phyloP scores from a whole-genome alignment of 2,797 vertebrate species.

The Megaceryle alcyon region DNA sequence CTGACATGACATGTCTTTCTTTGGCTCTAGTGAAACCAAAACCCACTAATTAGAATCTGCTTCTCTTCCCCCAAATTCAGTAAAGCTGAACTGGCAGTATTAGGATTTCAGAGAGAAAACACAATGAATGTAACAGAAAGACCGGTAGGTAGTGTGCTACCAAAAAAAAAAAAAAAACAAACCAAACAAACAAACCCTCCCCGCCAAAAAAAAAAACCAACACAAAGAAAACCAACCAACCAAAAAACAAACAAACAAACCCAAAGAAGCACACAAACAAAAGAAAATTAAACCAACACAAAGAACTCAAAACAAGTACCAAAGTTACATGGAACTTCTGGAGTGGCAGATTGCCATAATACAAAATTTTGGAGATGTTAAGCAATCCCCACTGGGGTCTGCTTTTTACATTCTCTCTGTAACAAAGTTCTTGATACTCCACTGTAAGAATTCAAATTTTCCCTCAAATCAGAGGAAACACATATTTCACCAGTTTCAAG shows the following conservation, averaged over 20 bases:
- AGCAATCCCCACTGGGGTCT: background rate
- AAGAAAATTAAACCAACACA: background rate
- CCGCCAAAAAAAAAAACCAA: too few relatives aligned
- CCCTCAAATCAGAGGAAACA: background rate
- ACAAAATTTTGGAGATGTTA: background rate
- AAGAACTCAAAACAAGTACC: background rate
- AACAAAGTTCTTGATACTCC: background rate
- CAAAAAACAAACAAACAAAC: background rate
- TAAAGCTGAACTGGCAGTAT: slow-evolving; percentile 6
- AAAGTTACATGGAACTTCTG: background rate
- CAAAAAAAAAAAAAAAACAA: background rate
- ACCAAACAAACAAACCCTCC: too few relatives aligned
- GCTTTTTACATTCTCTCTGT: background rate
- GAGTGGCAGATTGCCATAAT: fast-evolving
- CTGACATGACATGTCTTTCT: background rate
- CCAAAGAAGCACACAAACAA: too few relatives aligned
- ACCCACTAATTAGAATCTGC: background rate
- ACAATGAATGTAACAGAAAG: background rate
- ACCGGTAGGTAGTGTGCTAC: background rate
- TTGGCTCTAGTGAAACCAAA: background rate
- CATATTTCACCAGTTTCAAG: background rate
- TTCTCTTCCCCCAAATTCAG: background rate
- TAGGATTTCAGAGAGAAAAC: background rate
- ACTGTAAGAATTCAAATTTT: background rate
- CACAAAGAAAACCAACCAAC: too few relatives aligned